Base-by-base conservation (phyloP, 1,140 invertebrate species). In the Nasonia giraulti region DNA sequence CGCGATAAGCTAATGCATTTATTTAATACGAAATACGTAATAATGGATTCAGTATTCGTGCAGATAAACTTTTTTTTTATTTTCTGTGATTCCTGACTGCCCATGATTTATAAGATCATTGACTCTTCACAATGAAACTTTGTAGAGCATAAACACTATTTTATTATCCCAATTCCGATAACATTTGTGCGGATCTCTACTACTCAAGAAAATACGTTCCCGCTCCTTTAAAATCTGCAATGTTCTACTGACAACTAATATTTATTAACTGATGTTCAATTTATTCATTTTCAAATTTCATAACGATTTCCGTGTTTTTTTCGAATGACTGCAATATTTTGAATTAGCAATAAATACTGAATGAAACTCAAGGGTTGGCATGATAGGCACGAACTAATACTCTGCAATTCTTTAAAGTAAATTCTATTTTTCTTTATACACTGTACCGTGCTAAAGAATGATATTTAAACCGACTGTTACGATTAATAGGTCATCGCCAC, bases 21-120 rank as follows among this genome's bases (percentile, higher is more conserved):
- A 82, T 81, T 85, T 85, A 81, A 80, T 74, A 84, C 20, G 83
- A 84, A 2, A 78, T 82, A 81, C 50, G 40, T 85, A 85, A 78
- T 73, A 71, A 85, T 76, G 27, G 8, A 69, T 77, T 81, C 80
- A 78, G 79, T 85, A 82, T 82, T 85, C 40, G 27, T 80, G 17
- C 73, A 80, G 71, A 80, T 33, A 69, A 80, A 7, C 0, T 17
- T 80, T 78, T 83, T 20, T 85, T 80, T 78, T 66, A 73, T 83
- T 83, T 83, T 11, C 85, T 82, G 80, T 86, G 80, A 85, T 86
- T 86, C 71, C 23, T 7, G 69, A 78, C 44, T 85, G 73, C 12
- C 73, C 37, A 27, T 7, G 75, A 78, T 31, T 73, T 62, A n/a
- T 62, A n/a, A 44, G 37, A 77, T 40, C 37, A 40, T 80, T 50